Percentiles rank a stretch among this genome's conserved stretches.
Evolutionary conservation across 1,140 invertebrate species (phyloP).

Genomic region (Lethocerus indicus): DNA sequence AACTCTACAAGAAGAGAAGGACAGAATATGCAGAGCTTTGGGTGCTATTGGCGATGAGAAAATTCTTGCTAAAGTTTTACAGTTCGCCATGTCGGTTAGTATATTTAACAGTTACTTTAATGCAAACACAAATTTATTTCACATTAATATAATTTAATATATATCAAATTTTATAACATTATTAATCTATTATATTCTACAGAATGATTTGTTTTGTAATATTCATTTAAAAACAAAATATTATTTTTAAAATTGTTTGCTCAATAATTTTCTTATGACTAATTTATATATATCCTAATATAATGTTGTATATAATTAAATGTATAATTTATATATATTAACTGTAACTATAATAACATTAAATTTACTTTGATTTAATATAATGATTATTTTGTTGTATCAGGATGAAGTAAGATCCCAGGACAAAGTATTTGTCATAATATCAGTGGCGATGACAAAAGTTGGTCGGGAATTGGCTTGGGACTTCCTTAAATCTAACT

Average conservation of each 20-base stretch:
- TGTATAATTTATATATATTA: too few species aligned
- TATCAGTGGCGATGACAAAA: conserved; percentile 53
- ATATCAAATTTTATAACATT: too few species aligned
- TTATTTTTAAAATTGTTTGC: too few species aligned
- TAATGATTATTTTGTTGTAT: conserved; percentile 9
- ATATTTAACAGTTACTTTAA: too few species aligned
- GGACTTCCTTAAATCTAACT: conserved; percentile 82
- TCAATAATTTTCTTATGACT: too few species aligned
- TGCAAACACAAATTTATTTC: too few species aligned
- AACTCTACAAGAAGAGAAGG: conserved; percentile 85
- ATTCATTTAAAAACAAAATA: too few species aligned
- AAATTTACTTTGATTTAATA: background rate
- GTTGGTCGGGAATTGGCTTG: conserved; percentile 71
- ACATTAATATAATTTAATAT: too few species aligned
- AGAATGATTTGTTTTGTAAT: too few species aligned
- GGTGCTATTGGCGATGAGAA: conserved; percentile 53
- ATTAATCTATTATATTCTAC: too few species aligned
- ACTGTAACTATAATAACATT: background rate
- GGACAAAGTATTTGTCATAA: conserved; percentile 77
- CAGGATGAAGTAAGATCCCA: conserved; percentile 80
- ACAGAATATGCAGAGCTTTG: conserved; percentile 65
- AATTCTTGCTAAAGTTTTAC: conserved; percentile 57
- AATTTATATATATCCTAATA: background rate
- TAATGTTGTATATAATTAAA: too few species aligned
- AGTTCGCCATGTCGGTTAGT: conserved; percentile 76